Percentiles rank a stretch among this genome's conserved stretches.
Conservation (phyloP, 2,797 vertebrate species). For the Rhinoraja longicauda region DNA sequence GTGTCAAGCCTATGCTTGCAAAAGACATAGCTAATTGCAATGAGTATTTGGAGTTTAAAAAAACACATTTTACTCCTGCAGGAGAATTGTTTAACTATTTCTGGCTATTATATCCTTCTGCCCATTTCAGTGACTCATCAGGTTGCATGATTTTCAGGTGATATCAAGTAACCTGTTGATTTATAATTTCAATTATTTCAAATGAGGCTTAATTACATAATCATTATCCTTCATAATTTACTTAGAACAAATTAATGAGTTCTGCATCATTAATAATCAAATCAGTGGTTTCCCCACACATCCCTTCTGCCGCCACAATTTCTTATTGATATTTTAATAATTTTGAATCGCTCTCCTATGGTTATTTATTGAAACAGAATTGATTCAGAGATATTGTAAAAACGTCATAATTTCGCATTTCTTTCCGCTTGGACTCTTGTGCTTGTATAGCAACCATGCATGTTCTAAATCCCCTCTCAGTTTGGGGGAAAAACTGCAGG, state of each 20-base stretch:
- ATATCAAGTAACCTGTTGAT: background rate
- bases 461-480: background rate
- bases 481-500: too few species aligned
- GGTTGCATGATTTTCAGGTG: background rate
- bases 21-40: background rate
- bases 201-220: background rate
- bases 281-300: too few species aligned
- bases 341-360: background rate
- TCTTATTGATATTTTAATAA: background rate
- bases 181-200: background rate
- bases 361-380: background rate
- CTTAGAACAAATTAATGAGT: background rate
- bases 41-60: background rate
- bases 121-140: background rate
- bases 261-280: too few species aligned
- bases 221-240: background rate
- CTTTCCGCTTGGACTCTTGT: background rate
- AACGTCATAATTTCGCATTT: background rate
- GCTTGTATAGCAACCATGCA: too few species aligned
- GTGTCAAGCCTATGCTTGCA: conserved; percentile 1
- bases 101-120: background rate
- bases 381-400: background rate
- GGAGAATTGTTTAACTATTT: background rate
- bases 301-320: background rate
- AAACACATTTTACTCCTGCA: background rate